These are phyloP conservation scores for Aviceda subcristata DNA, from an alignment of 2,113 vertebrate species.

Conservation along the genomic window DNA sequence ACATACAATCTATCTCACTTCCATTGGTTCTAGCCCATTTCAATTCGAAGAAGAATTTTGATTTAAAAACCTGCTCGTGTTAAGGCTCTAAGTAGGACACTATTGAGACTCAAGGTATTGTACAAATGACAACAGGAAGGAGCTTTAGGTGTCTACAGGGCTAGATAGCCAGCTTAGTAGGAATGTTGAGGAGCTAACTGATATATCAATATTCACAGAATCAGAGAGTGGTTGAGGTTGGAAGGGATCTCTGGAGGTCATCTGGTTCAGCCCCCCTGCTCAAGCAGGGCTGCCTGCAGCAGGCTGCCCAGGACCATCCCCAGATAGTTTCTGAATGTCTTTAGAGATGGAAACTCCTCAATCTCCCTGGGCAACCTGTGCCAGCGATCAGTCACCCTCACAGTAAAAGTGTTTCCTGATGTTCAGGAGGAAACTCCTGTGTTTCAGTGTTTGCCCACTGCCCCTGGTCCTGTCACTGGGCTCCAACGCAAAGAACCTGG, in stretches of 20 bases:
- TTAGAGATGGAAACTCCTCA: not conserved
- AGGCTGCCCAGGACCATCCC: not conserved
- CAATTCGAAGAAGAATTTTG: not conserved
- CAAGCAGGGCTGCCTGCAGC: not conserved
- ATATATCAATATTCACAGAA: not conserved
- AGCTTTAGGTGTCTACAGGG: not conserved
- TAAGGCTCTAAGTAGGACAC: not conserved
- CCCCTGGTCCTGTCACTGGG: not conserved
- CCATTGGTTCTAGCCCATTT: not conserved
- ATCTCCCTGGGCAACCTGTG: not conserved
- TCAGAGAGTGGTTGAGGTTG: not conserved
- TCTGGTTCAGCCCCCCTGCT: not conserved
- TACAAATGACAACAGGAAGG: not conserved
- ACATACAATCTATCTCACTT: not conserved
- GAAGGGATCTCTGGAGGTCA: not conserved
- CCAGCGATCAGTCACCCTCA: not conserved
- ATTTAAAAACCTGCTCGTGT: not conserved
- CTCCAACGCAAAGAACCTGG: not conserved
- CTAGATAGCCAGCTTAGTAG: not conserved
- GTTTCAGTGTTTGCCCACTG: not conserved
- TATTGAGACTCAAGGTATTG: not conserved
- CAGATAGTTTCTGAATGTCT: not conserved
- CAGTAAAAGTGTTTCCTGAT: not conserved
- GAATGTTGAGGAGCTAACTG: not conserved
- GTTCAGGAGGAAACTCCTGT: not conserved